Evolutionary conservation across 35 echinoderm and acorn worm genomes (phyloP).

Genomic region (Ophioderma brevispina): DNA sequence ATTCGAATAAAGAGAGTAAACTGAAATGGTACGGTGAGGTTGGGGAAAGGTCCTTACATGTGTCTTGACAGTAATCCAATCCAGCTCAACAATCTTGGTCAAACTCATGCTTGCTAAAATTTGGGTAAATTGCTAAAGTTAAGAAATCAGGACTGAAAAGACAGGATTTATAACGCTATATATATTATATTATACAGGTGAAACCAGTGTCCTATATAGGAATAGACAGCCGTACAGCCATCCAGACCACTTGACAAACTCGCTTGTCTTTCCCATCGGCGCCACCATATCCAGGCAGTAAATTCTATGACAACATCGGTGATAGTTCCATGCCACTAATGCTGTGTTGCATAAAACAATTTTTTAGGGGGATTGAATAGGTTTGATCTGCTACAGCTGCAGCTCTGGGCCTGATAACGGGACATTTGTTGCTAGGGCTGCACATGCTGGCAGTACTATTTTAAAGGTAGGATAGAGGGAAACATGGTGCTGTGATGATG

Average conservation of each 20-base stretch:
- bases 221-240: slow-evolving; percentile 43
- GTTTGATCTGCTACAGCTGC: slow-evolving; percentile 84
- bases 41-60: too few species aligned
- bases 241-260: slow-evolving; percentile 62
- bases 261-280: slow-evolving; percentile 65
- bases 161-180: too few species aligned
- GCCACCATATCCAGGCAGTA: slow-evolving; percentile 67
- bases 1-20: too few species aligned
- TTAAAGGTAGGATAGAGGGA: slow-evolving; percentile 73
- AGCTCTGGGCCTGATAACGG: slow-evolving; percentile 80
- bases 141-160: too few species aligned
- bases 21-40: too few species aligned
- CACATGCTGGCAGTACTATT: slow-evolving; percentile 70
- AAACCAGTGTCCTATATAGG: slow-evolving; percentile 86
- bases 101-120: too few species aligned
- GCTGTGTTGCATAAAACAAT: slow-evolving; percentile 52
- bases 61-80: too few species aligned
- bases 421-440: slow-evolving; percentile 72
- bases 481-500: too few species aligned
- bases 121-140: too few species aligned
- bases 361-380: slow-evolving; percentile 75
- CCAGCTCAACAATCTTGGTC: too few species aligned
- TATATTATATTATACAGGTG: too few species aligned
- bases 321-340: slow-evolving; percentile 86
- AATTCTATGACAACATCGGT: slow-evolving; percentile 91